phyloP scores from a whole-genome alignment of 1,140 invertebrate genomes.

The Drosophila auraria region DNA sequence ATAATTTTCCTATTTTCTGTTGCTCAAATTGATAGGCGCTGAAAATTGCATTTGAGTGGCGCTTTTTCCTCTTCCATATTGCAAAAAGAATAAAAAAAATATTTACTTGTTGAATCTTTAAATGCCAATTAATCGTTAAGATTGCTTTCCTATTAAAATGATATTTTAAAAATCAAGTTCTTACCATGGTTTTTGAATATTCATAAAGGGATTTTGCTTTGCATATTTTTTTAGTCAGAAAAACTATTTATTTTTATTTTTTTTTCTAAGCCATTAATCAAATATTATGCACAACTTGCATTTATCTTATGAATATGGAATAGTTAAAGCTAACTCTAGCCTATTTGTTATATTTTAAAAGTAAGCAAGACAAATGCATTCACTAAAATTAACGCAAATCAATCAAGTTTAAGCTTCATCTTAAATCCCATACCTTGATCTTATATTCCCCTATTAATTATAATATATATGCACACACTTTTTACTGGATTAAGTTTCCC shows the following conservation, averaged over 20 bases:
- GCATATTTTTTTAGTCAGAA: not conserved
- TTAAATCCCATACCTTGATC: constrained; percentile 14
- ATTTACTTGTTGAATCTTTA: not conserved
- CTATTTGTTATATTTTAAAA: not conserved
- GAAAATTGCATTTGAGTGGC: constrained; percentile 14
- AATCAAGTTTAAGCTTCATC: not conserved
- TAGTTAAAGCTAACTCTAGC: not conserved
- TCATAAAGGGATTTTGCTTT: not conserved
- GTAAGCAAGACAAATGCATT: constrained; percentile 2
- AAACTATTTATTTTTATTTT: not conserved
- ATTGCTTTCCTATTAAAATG: not conserved
- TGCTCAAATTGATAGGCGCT: constrained; percentile 10
- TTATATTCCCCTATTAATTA: constrained; percentile 2
- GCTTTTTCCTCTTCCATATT: constrained; percentile 8
- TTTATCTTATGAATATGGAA: not conserved
- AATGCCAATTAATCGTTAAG: not conserved
- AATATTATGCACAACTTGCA: not conserved
- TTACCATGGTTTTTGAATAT: not conserved
- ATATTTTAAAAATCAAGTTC: not conserved
- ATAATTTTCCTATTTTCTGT: constrained; percentile 40
- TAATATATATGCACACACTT: constrained; percentile 10
- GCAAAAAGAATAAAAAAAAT: not conserved
- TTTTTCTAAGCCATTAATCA: not conserved
- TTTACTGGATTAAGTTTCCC: constrained; percentile 16
- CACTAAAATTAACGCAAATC: constrained; percentile 22